Evolutionary conservation across 2,888 invertebrate genomes (phyloP), one percentile per base, ranked within the genome.

Genomic region (Cepaea hortensis): DNA sequence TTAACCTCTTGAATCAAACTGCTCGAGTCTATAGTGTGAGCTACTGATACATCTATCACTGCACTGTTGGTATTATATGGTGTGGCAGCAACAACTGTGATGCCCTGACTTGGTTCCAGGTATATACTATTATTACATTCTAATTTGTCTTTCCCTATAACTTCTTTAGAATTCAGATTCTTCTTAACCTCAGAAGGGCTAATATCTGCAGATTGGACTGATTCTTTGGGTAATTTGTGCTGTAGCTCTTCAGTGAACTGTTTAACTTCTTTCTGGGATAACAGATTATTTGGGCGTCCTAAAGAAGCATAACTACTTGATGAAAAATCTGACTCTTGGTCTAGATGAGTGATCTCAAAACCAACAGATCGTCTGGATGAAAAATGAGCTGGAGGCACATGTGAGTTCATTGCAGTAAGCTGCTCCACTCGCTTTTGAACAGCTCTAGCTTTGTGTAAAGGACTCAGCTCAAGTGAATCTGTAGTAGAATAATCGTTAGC

Each of bases 241-340:
- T 23, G 6, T 48, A 13, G 23, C 3, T 48, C 4, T 20, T n/a
- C 6, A 79, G n/a, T 61, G 55, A 9, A 72, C 6, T 50, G 50
- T 70, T 48, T 35, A 13, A 5, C 23, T 50, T 50, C 13, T 55
- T 46, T 46, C 77, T 18, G 23, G 3, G 48, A 13, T 20, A n/a
- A 23, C 48, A 15, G 11, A 72, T 46, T 65, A 46, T 35, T n/a
- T 77, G n/a, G 3, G 20, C 75, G 70, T 23, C n/a, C 46, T n/a
- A 88, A 18, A 65, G 87, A 85, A 55, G 81, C 85, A 70, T 88
- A 88, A 50, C 87, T 88, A 55, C 88, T 88, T 13, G 87, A 84
- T 18, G 88, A 88, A 48, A 88, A 84, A 50, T 87, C 87, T 5
- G 85, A 85, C n/a, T 87, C 80, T 20, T 46, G 13, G 62, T 85